phyloP scores from a whole-genome alignment of 37 sponge, comb jelly and placozoan genomes.

The Theonella swinhoei region DNA sequence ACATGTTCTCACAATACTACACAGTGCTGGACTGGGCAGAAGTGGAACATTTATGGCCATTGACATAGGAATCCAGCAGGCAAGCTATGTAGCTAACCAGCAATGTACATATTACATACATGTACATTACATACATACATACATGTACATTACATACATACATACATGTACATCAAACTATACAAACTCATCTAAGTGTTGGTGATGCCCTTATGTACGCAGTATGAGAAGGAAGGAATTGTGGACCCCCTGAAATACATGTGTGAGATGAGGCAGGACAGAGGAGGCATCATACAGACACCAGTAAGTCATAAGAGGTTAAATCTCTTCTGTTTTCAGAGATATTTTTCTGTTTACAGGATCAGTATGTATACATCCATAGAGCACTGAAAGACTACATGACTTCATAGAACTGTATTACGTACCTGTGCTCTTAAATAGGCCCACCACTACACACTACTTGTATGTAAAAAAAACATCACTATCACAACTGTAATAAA shows the following conservation, averaged over 20 bases:
- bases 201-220: neutral
- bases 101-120: neutral
- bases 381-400: conserved; percentile 65
- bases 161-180: neutral
- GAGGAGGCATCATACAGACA: conserved; percentile 86
- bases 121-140: neutral
- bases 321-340: neutral
- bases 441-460: neutral
- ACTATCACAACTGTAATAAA: neutral
- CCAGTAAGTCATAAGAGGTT: conserved; percentile 31
- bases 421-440: neutral
- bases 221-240: conserved; percentile 60
- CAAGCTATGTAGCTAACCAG: too few relatives aligned
- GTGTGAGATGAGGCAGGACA: conserved; percentile 77
- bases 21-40: conserved; percentile 63
- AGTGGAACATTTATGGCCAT: conserved; percentile 54
- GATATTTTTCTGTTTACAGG: conserved; percentile 45
- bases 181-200: neutral
- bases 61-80: conserved; percentile 67
- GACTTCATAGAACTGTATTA: neutral
- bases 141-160: too few relatives aligned
- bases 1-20: too few relatives aligned
- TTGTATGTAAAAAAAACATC: neutral
- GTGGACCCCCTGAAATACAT: conserved; percentile 80
- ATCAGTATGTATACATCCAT: conserved; percentile 79